Conservation (phyloP, 2,888 invertebrate genomes). For the Apodemia mormo region DNA sequence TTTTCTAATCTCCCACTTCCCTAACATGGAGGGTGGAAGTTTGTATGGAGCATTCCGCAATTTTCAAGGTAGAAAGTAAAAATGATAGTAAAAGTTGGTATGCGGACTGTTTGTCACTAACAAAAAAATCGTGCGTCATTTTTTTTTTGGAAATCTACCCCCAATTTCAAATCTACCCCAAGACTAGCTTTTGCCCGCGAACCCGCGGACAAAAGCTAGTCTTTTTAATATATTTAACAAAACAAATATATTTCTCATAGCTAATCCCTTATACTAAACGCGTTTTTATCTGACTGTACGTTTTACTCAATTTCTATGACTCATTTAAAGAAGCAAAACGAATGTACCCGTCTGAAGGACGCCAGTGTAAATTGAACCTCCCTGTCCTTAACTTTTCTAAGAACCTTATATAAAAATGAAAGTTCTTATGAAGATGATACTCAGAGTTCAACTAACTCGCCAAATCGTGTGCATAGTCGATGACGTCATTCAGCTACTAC, state of each 20-base stretch:
- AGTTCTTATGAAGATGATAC: constrained; percentile 19
- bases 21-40: too few species aligned
- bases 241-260: not conserved
- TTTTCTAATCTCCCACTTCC: too few species aligned
- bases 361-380: constrained; percentile 49
- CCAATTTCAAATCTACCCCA: too few species aligned
- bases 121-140: too few species aligned
- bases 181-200: too few species aligned
- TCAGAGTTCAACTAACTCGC: constrained; percentile 33
- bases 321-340: constrained; percentile 61
- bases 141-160: too few species aligned
- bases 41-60: too few species aligned
- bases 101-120: too few species aligned
- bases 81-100: too few species aligned
- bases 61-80: too few species aligned
- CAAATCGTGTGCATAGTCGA: constrained; percentile 34
- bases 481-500: constrained; percentile 45
- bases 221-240: too few species aligned
- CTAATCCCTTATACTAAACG: not conserved
- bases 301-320: constrained; percentile 53
- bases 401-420: constrained; percentile 29
- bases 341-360: constrained; percentile 42
- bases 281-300: not conserved
- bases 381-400: constrained; percentile 34
- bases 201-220: too few species aligned